Conservation (phyloP, 1,140 invertebrate species). For the Samia ricini region DNA sequence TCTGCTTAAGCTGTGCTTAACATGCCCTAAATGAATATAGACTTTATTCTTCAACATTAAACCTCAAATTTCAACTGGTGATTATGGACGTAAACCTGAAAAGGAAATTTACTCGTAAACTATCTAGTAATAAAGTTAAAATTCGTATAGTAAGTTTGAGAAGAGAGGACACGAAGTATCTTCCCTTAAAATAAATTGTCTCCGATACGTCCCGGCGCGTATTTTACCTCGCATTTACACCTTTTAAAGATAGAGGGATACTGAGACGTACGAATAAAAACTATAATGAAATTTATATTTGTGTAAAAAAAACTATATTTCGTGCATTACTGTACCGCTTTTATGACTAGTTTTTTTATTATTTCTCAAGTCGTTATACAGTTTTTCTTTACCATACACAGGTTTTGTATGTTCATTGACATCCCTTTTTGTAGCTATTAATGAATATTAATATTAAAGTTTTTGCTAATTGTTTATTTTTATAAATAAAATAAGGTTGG, state of each 20-base stretch:
- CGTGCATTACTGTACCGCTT: too few species aligned
- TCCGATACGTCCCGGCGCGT: conserved; percentile 62
- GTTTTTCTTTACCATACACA: too few species aligned
- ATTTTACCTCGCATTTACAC: conserved; percentile 66
- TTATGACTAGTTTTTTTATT: too few species aligned
- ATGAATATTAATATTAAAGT: too few species aligned
- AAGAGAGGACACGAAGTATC: conserved; percentile 30
- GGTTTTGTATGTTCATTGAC: too few species aligned
- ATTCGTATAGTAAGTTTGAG: not conserved
- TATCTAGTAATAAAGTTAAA: not conserved
- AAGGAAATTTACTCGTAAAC: not conserved
- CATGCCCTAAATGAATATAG: not conserved
- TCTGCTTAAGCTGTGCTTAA: conserved; percentile 9
- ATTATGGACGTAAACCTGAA: not conserved
- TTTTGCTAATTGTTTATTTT: too few species aligned
- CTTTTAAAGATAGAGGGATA: conserved; percentile 39
- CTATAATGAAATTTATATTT: not conserved
- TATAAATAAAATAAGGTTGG: too few species aligned
- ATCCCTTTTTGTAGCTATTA: too few species aligned
- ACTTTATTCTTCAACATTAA: not conserved
- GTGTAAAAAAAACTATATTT: too few species aligned
- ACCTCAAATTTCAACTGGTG: not conserved
- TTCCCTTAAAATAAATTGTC: conserved; percentile 65
- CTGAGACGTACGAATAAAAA: conserved; percentile 1
- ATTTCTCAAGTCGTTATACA: too few species aligned